A percentile compares a stretch with the other conserved stretches of the same genome.
Conservation (phyloP, 2,113 vertebrate species). For the Ciconia maguari region DNA sequence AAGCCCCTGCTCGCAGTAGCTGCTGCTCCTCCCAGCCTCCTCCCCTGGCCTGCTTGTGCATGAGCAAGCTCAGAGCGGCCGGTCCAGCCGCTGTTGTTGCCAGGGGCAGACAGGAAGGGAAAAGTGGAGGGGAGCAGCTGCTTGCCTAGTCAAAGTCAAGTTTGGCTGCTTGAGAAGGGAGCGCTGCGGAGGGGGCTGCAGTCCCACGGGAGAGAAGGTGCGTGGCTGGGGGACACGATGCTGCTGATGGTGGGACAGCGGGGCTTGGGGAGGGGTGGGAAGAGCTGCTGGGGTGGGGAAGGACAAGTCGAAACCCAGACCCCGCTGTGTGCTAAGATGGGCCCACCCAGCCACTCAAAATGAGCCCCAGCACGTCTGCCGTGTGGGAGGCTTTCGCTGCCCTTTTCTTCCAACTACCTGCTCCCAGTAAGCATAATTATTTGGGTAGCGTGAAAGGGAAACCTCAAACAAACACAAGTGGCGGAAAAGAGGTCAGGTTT, state of each 20-base stretch:
- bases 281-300: not conserved
- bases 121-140: not conserved
- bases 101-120: not conserved
- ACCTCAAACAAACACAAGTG: not conserved
- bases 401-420: not conserved
- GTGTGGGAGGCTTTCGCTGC: not conserved
- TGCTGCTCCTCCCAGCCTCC: not conserved
- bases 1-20: not conserved
- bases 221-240: not conserved
- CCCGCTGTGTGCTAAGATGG: fast-evolving
- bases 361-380: fast-evolving
- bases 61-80: not conserved
- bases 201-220: not conserved
- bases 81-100: not conserved
- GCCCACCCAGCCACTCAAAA: not conserved
- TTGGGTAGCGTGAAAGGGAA: not conserved
- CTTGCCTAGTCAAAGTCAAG: not conserved
- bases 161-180: not conserved
- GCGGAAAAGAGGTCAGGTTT: not conserved
- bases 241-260: not conserved
- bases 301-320: not conserved
- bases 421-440: not conserved
- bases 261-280: not conserved
- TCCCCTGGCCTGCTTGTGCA: fast-evolving
- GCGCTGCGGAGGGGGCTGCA: fast-evolving